Base-by-base conservation (phyloP, 1,140 invertebrate species). In the Tetramorium parvispinum region DNA sequence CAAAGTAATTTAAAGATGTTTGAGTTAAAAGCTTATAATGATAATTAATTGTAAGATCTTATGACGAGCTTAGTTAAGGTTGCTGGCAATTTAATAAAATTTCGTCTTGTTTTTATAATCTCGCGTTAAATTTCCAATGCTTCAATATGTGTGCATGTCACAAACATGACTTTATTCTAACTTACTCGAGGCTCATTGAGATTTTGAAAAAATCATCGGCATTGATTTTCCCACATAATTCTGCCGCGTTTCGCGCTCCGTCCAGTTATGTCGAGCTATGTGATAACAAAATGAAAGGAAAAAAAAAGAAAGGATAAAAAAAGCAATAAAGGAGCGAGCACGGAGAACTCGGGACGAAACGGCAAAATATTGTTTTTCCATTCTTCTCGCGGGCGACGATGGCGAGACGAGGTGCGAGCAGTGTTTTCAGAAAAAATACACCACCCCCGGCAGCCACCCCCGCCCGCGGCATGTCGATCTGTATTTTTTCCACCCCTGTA, bases 301-400 rank as follows among this genome's bases (percentile, higher is more conserved):
- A 68, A 65, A 57, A 59, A 51, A 43, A 49, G 27, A 63, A n/a
- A 21, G 1, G 11, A 10, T 3, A n/a, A 57, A 40, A 18, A 68
- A 43, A 40, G 77, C 88, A 91, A 91, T 77, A 91, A 91, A 88
- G 85, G 81, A 75, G 87, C 85, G 88, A 85, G 86, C 88, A 66
- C 88, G 87, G 86, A 92, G 91, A 92, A 93, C 90, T 90, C 91
- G 81, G 68, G 78, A 88, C 83, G 91, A 93, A 93, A 92, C 91
- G 93, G 92, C 90, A 94, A 94, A 95, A 94, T 95, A 95, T 95
- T 95, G 93, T 94, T 94, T 95, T 95, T 95, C 93, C 94, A 95
- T 95, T 94, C 94, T 94, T 94, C 86, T 81, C 91, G 90, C 85
- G 89, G 89, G 65, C 91, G 87, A 89, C 88, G 91, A 92, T 90